A percentile compares a stretch with the other conserved stretches of the same genome.
These are phyloP conservation scores for Vandiemenella viatica DNA, from an alignment of 2,888 invertebrate genomes.

Conservation along the genomic window DNA sequence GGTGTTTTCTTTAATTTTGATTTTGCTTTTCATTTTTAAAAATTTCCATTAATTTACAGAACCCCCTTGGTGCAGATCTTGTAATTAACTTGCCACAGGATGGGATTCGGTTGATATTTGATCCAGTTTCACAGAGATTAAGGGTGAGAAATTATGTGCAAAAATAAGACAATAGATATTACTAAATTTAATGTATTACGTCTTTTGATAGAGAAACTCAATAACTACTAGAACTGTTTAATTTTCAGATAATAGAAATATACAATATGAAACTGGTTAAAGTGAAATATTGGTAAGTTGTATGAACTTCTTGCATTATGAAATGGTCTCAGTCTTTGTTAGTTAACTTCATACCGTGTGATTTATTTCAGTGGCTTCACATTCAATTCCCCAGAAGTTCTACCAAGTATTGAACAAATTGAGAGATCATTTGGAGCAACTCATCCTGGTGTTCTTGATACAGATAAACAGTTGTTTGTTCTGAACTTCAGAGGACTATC, in stretches of 20 bases:
- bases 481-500: conserved; percentile 93
- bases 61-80: conserved; percentile 87
- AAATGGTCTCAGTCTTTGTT: background rate
- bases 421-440: conserved; percentile 99
- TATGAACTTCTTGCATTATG: background rate
- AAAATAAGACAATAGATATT: background rate
- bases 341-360: background rate
- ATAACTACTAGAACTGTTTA: conserved; percentile 1
- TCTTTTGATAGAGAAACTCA: too few relatives aligned
- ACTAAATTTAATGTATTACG: background rate
- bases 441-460: conserved; percentile 94
- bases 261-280: conserved; percentile 94
- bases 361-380: conserved; percentile 47
- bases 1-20: conserved; percentile 8
- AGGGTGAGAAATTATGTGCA: conserved; percentile 36
- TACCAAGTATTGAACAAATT: conserved; percentile 94
- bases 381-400: conserved; percentile 84
- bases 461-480: conserved; percentile 86
- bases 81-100: conserved; percentile 93
- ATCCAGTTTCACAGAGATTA: conserved; percentile 83
- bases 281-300: conserved; percentile 81
- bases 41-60: conserved; percentile 44
- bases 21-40: conserved; percentile 6
- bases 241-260: conserved; percentile 74
- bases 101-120: conserved; percentile 92